phyloP scores from a whole-genome alignment of 2,888 invertebrate genomes.

The Pyrrhosoma nymphula region DNA sequence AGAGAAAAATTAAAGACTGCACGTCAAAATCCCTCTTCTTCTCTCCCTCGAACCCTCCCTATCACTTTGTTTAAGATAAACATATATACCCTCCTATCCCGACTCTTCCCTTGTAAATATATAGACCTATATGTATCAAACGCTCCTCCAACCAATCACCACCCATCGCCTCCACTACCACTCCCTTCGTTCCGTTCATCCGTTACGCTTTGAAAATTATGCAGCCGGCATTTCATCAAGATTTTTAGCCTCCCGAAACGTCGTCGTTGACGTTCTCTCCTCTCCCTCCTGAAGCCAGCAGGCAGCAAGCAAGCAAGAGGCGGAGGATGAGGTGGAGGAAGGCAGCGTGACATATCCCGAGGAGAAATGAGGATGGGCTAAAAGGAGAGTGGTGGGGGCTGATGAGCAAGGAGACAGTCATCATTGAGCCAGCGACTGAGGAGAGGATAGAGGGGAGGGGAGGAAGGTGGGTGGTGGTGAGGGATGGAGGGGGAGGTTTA shows the following conservation, averaged over 20 bases:
- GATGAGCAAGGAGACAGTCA: slow-evolving; percentile 27
- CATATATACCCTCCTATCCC: background rate
- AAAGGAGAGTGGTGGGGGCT: background rate
- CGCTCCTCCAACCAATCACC: background rate
- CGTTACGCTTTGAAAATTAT: slow-evolving; percentile 64
- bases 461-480: background rate
- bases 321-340: background rate
- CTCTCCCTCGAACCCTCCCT: slow-evolving; percentile 37
- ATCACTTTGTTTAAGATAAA: slow-evolving; percentile 66
- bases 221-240: slow-evolving; percentile 65
- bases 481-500: background rate
- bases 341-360: slow-evolving; percentile 65
- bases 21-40: background rate
- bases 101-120: background rate
- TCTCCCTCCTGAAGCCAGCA: background rate
- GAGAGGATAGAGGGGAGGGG: background rate
- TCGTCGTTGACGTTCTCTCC: slow-evolving; percentile 39
- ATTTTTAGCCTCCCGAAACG: slow-evolving; percentile 45
- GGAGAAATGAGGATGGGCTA: slow-evolving; percentile 53
- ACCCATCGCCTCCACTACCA: background rate
- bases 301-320: background rate
- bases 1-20: background rate
- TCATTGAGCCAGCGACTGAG: slow-evolving; percentile 47
- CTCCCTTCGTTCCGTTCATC: background rate
- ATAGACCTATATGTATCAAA: too few species aligned